Conservation (phyloP, 1,140 invertebrate species). For the Lordiphosa clarofinis region DNA sequence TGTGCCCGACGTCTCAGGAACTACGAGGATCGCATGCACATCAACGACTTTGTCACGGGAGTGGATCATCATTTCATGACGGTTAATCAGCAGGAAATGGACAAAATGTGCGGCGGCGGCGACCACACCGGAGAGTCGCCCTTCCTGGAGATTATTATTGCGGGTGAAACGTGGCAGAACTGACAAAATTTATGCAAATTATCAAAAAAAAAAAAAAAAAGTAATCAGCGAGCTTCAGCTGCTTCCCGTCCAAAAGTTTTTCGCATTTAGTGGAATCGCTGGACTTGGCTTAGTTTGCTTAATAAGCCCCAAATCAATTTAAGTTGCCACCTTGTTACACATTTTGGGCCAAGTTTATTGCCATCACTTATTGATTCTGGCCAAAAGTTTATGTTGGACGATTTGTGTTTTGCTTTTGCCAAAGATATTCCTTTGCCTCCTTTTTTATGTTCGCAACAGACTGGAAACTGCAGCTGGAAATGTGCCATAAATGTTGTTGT, state of each 20-base stretch:
- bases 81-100: conserved; percentile 15
- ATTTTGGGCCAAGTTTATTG: conserved; percentile 50
- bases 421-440: conserved; percentile 1
- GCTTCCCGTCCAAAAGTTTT: conserved; percentile 29
- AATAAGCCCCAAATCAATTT: conserved; percentile 57
- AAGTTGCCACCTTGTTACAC: conserved; percentile 33
- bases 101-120: conserved; percentile 7
- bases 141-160: conserved; percentile 14
- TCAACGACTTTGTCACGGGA: conserved; percentile 5
- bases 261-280: conserved; percentile 33
- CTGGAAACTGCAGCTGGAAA: conserved; percentile 55
- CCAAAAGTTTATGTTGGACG: conserved; percentile 48
- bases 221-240: conserved; percentile 42
- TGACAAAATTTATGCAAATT: conserved; percentile 50
- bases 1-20: not conserved
- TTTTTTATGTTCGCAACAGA: conserved; percentile 65
- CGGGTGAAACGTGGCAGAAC: not conserved
- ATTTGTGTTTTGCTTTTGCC: conserved; percentile 5
- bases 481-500: conserved; percentile 69
- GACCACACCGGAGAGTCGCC: not conserved
- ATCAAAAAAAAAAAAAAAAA: conserved; percentile 25
- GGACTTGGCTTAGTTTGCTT: conserved; percentile 17
- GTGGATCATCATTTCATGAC: conserved; percentile 8
- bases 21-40: conserved; percentile 1
- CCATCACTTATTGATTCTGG: conserved; percentile 48